Evolutionary conservation across 2,113 vertebrate genomes (phyloP).

Genomic region (Geothlypis trichas): DNA sequence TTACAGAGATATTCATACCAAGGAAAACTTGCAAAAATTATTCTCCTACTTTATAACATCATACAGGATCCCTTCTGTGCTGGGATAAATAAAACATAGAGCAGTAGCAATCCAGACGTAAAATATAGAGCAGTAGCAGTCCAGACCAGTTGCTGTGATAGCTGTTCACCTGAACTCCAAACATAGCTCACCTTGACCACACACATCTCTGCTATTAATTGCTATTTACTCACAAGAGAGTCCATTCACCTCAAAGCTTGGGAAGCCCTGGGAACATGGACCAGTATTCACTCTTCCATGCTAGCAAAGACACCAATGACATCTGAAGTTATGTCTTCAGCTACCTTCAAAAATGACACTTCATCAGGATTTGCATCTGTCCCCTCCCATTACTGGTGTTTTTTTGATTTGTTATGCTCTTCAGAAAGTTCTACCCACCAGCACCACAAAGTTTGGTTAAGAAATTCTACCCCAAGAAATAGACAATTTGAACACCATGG

Average conservation of each 20-base stretch:
- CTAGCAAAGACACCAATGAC: neutral
- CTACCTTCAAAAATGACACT: neutral
- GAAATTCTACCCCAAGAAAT: neutral
- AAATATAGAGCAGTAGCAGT: neutral
- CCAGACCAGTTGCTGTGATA: rapidly evolving
- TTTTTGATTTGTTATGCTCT: neutral
- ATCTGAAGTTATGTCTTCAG: neutral
- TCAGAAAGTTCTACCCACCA: neutral
- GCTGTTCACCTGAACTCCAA: neutral
- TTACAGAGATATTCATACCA: neutral
- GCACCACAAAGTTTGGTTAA: neutral
- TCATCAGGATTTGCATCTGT: neutral
- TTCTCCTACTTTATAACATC: neutral
- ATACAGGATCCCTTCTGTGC: neutral
- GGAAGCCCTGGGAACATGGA: neutral
- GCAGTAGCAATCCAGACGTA: neutral
- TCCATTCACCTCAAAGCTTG: neutral
- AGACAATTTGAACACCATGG: neutral
- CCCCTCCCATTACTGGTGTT: rapidly evolving
- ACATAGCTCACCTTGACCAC: neutral
- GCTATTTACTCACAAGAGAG: neutral
- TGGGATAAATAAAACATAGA: neutral
- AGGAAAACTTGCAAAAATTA: neutral
- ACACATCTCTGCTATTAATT: neutral
- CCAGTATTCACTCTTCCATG: neutral